phyloP scores from a whole-genome alignment of 92 coral and sea anemone genomes.

The Actinernus sp. region DNA sequence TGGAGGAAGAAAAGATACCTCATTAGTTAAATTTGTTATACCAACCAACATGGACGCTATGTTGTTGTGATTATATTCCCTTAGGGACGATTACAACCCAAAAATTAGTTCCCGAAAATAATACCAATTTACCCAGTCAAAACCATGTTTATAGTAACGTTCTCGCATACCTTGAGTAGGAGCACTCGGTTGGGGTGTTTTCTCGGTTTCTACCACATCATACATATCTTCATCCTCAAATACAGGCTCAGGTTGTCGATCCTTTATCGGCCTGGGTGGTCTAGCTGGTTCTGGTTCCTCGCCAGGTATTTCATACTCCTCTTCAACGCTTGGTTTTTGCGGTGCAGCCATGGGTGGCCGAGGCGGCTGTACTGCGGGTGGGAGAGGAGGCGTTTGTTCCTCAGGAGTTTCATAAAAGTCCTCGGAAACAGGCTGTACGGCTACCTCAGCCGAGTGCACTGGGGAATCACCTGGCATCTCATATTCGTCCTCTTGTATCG shows the following conservation, averaged over 20 bases:
- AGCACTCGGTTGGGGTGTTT: not conserved
- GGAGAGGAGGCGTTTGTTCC: conserved; percentile 11
- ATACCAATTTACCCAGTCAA: too few relatives aligned
- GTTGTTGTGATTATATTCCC: too few relatives aligned
- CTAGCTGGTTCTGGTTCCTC: conserved; percentile 1
- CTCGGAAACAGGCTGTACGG: not conserved
- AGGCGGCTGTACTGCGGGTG: conserved; percentile 29
- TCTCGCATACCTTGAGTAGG: conserved; percentile 1
- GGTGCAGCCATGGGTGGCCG: not conserved
- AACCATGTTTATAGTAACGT: too few relatives aligned
- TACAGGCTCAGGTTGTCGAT: not conserved
- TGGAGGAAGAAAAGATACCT: too few relatives aligned
- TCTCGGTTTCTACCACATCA: not conserved
- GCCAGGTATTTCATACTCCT: conserved; percentile 10
- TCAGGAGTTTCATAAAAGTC: conserved; percentile 56
- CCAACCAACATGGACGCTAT: too few relatives aligned
- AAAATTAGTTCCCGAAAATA: too few relatives aligned
- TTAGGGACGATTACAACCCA: too few relatives aligned
- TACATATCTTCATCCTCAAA: conserved; percentile 1
- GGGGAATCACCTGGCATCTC: conserved; percentile 45
- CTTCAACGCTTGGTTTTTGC: conserved; percentile 2
- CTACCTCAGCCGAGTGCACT: conserved; percentile 1
- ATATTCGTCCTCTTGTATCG: conserved; percentile 9
- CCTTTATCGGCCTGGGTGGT: conserved; percentile 23
- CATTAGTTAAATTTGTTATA: too few relatives aligned